phyloP scores from a whole-genome alignment of 2,113 vertebrate species.

The Labeo rohita region DNA sequence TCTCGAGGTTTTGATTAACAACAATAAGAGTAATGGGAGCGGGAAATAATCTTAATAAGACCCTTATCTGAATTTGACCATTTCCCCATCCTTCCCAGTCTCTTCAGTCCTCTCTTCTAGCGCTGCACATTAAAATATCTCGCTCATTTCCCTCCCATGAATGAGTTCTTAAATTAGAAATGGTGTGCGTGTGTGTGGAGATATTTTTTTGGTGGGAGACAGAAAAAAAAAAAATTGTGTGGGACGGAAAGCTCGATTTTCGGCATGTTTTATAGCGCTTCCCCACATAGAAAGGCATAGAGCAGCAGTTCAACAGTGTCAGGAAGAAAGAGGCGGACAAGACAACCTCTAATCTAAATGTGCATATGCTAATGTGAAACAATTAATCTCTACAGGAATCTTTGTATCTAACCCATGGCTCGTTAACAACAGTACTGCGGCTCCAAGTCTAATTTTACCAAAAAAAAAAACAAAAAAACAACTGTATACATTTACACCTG shows the following conservation, averaged over 20 bases:
- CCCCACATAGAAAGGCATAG: neutral
- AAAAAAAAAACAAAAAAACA: no score
- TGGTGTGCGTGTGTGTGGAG: neutral
- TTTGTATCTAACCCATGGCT: neutral
- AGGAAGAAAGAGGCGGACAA: neutral
- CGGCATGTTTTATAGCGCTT: neutral
- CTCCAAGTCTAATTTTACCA: neutral
- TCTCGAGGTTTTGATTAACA: constrained; percentile 70
- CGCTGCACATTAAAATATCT: constrained; percentile 49
- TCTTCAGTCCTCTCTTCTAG: neutral
- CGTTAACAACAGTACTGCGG: neutral
- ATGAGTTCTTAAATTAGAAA: constrained; percentile 59
- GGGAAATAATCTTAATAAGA: constrained; percentile 64
- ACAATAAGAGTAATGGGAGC: constrained; percentile 62
- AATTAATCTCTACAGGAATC: constrained; percentile 11
- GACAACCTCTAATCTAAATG: constrained; percentile 19
- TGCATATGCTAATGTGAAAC: constrained; percentile 23
- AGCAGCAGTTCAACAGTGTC: neutral
- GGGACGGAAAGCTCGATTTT: neutral
- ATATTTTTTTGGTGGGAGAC: constrained; percentile 22
- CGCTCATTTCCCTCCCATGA: constrained; percentile 54
- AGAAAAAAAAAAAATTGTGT: neutral
- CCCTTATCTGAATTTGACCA: constrained; percentile 59
- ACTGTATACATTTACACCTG: neutral
- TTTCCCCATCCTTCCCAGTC: constrained; percentile 20